Evolutionary conservation across 2,888 invertebrate species (phyloP), one percentile per base, ranked within the genome.

Genomic region (Rhamphomyia laevipes): DNA sequence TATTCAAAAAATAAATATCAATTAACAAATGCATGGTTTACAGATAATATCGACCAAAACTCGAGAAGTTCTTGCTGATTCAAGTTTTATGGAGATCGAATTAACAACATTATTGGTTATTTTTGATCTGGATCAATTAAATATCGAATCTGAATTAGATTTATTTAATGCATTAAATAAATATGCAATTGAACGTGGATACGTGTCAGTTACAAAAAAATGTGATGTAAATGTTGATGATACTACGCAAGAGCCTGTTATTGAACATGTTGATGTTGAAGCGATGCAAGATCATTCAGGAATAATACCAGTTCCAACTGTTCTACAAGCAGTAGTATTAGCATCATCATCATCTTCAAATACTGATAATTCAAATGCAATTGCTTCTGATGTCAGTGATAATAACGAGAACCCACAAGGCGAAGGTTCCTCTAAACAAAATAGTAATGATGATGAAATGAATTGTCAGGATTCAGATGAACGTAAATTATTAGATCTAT

Each of bases 41-140:
- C 68, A 85, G 79, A 82, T 89, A 47, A 88, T 89, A 49, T 80
- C 82, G 57, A 78, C 78, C 21, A 81, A 84, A 59, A 89, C 89
- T 0, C 77, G 80, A 54, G 83, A 86, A 57, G 84, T 89, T 0
- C 64, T 90, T 4, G 77, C 76, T 1, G 85, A 87, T 64, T 74
- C 78, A 17, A 85, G 82, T 59, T 89, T 89, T 68, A 80, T 82
- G 53, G 88, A 89, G 50, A 80, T 86, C 1, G 86, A 88, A 58
- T 65, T 84, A 2, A 78, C 77, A 45, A 89, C 89, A 0, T 71
- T 90, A 31, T 73, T 84, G 50, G 83, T 81, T 0, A 78, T 89
- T 41, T 77, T 89, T 49, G 84, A 86, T 27, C 78, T 84, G 55
- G 82, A 86, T 42, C 77, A 81, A 47, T 70, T 89, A 21, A 81